These are phyloP conservation scores for Axis porcinus DNA, from an alignment of 2,113 vertebrate genomes.

Conservation along the genomic window DNA sequence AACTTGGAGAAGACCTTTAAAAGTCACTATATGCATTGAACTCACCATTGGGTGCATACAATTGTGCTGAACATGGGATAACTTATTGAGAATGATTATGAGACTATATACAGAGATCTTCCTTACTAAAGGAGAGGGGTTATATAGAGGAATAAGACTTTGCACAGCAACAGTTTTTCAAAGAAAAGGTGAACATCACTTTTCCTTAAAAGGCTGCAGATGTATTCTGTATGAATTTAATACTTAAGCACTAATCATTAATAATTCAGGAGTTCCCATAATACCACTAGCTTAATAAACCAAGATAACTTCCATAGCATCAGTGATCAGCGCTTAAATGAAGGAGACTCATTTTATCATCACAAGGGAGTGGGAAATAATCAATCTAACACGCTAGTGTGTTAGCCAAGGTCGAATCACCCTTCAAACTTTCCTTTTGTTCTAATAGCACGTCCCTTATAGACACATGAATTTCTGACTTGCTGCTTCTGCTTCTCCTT, in stretches of 20 bases:
- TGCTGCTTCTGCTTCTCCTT: constrained; percentile 25
- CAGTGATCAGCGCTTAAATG: not conserved
- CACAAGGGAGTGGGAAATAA: not conserved
- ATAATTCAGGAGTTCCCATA: not conserved
- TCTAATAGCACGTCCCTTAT: not conserved
- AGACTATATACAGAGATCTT: not conserved
- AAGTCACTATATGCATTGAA: not conserved
- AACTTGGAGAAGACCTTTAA: not conserved
- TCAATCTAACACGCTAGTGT: not conserved
- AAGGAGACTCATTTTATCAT: not conserved
- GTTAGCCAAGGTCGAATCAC: not conserved
- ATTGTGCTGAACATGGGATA: not conserved
- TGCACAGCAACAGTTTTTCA: not conserved
- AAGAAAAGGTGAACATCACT: not conserved
- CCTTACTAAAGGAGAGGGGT: not conserved
- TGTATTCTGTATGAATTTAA: not conserved
- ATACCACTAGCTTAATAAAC: not conserved
- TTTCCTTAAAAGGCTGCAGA: constrained; percentile 3
- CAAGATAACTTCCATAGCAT: not conserved
- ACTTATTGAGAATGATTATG: not conserved
- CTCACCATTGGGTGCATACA: not conserved
- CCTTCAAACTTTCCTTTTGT: not conserved
- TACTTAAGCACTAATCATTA: not conserved
- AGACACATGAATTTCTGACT: not conserved
- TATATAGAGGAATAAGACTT: not conserved